phyloP scores from a whole-genome alignment of 1,140 invertebrate genomes.

The Rhagoletis pomonella region DNA sequence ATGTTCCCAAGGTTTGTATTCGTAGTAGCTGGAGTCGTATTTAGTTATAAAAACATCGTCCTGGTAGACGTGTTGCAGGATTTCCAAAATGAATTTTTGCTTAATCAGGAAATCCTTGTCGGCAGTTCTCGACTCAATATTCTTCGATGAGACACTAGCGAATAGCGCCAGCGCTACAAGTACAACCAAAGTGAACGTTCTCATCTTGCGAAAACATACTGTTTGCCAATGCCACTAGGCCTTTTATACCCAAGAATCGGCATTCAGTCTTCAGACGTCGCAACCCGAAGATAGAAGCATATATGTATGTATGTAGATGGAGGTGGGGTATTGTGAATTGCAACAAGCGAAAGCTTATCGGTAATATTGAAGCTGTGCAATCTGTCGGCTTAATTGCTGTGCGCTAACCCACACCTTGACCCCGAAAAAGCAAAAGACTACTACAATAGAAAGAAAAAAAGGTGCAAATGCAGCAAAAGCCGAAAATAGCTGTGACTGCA shows the following conservation, averaged over 20 bases:
- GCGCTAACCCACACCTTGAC: slow-evolving; percentile 6
- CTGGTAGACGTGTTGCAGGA: slow-evolving; percentile 77
- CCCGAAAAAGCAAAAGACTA: background rate
- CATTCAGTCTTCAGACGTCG: background rate
- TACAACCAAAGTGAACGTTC: slow-evolving; percentile 70
- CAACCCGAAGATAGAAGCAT: background rate
- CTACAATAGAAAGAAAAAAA: background rate
- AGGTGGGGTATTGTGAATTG: background rate
- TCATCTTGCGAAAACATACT: slow-evolving; percentile 70
- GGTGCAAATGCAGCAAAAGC: background rate
- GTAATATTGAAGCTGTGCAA: background rate
- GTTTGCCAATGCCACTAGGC: background rate
- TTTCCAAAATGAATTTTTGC: slow-evolving; percentile 76
- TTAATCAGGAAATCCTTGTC: slow-evolving; percentile 77
- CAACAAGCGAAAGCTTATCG: background rate
- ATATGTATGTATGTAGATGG: background rate
- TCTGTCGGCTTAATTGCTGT: background rate
- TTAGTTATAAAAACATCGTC: slow-evolving; percentile 75
- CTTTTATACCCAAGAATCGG: slow-evolving; percentile 54
- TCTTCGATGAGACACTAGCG: slow-evolving; percentile 73
- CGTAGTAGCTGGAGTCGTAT: slow-evolving; percentile 62
- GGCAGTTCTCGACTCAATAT: slow-evolving; percentile 74
- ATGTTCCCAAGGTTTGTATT: slow-evolving; percentile 73
- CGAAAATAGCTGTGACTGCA: background rate
- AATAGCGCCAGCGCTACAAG: slow-evolving; percentile 64